Conservation (phyloP, 2,797 vertebrate species). For the Peromyscus aztecus region DNA sequence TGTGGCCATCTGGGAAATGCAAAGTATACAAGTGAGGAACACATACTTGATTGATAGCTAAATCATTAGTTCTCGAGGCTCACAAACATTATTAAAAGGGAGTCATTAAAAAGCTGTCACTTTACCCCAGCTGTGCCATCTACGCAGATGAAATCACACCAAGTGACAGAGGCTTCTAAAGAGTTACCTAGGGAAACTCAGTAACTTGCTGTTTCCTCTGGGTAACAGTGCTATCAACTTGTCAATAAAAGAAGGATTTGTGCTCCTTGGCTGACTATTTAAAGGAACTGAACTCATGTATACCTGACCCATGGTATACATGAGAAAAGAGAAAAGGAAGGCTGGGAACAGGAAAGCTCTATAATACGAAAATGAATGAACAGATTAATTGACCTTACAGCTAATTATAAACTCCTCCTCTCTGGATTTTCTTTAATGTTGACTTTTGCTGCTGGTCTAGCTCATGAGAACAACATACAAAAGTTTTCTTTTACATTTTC, state of each 20-base stretch:
- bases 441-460: background rate
- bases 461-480: background rate
- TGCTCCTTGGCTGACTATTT: conserved; percentile 22
- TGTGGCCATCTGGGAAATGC: conserved; percentile 10
- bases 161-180: conserved; percentile 41
- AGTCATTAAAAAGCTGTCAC: conserved; percentile 63
- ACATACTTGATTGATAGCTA: conserved; percentile 47
- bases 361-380: background rate
- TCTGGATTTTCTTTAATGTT: background rate
- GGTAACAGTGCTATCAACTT: conserved; percentile 25
- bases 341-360: background rate
- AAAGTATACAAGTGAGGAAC: conserved; percentile 33
- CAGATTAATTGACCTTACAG: background rate
- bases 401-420: background rate
- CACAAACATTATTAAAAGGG: conserved; percentile 62
- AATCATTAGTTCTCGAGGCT: conserved; percentile 54
- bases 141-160: conserved; percentile 6
- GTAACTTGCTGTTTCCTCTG: conserved; percentile 52
- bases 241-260: conserved; percentile 39
- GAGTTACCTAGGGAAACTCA: conserved; percentile 33
- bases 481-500: background rate
- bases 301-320: background rate
- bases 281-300: background rate
- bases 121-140: background rate
- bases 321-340: background rate